Base-by-base conservation (phyloP, 2,797 vertebrate genomes). In the Lepilemur ruficaudatus region DNA sequence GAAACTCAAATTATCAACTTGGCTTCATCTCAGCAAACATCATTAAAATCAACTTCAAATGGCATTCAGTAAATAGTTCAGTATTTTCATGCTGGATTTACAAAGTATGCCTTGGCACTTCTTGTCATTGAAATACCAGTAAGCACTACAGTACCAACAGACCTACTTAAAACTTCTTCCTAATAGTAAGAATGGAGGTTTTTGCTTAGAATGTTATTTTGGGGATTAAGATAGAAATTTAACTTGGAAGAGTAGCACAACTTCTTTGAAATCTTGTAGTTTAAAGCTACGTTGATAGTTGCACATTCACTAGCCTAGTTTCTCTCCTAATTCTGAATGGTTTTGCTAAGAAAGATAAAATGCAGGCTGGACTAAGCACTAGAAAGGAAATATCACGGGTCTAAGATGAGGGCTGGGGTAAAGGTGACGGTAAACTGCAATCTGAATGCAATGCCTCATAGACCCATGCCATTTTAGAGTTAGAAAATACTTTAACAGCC, bases 161-260 rank as follows among this genome's bases (percentile, higher is more conserved):
- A 20, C 32, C 13, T 76, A 28, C 63, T 93, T 91, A 15, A 57
- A 69, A 67, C 11, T 79, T 78, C 59, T 94, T 57, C 23, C 2
- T 84, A 17, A 35, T 35, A 72, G 57, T 48, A 89, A 93, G 32
- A 79, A 43, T 30, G 69, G 43, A 55, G 13, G 7, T 23, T 52
- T 96, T 88, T 75, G 28, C 67, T 80, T 79, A 85, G 43, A 90
- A 81, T 61, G 9, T 57, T 76, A 63, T 91, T 87, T 73, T 75
- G 28, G 46, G 38, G 20, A 84, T 50, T 41, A 83, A 95, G 63
- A 75, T 41, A 93, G 69, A 94, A 94, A 18, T 43, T 46, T 79
- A 94, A 63, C 18, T 63, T 72, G 32, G 52, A 75, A 63, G 4
- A 81, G 76, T 3, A 86, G 9, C 23, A 63, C 15, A 12, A 2